These are phyloP conservation scores for Antechinus flavipes DNA, from an alignment of 2,113 vertebrate species.

Conservation along the genomic window DNA sequence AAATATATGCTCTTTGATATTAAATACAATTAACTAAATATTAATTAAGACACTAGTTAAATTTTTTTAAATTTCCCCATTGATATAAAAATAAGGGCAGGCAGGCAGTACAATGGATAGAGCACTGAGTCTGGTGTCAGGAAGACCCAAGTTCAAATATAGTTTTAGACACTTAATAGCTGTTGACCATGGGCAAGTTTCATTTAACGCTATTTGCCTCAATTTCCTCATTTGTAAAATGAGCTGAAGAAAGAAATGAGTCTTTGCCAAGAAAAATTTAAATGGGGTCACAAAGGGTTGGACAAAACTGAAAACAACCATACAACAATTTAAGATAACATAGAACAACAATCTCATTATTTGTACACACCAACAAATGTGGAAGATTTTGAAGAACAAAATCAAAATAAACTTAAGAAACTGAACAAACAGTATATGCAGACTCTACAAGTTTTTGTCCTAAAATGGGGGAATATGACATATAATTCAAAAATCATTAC, in stretches of 20 bases:
- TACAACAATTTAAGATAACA: conserved; percentile 14
- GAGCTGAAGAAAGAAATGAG: too few relatives aligned
- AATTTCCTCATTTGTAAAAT: too few relatives aligned
- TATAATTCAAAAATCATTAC: neutral
- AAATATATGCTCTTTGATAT: conserved; percentile 27
- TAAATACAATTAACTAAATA: conserved; percentile 20
- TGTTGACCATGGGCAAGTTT: too few relatives aligned
- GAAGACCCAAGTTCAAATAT: too few relatives aligned
- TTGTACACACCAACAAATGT: conserved; percentile 30
- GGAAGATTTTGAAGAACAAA: neutral
- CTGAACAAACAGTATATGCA: neutral
- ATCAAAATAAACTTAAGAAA: conserved; percentile 14
- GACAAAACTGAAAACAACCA: too few relatives aligned
- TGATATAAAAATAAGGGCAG: conserved; percentile 19
- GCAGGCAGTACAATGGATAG: too few relatives aligned
- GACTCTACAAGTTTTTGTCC: neutral
- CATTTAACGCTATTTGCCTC: too few relatives aligned
- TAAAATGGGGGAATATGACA: conserved; percentile 6
- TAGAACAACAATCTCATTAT: conserved; percentile 21
- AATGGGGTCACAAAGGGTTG: too few relatives aligned
- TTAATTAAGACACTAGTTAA: conserved; percentile 4
- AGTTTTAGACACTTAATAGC: too few relatives aligned
- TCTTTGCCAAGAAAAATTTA: too few relatives aligned
- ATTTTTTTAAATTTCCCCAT: neutral
- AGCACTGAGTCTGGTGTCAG: too few relatives aligned